These are phyloP conservation scores for Hyperoplus immaculatus DNA, from an alignment of 2,797 vertebrate genomes.

Conservation along the genomic window DNA sequence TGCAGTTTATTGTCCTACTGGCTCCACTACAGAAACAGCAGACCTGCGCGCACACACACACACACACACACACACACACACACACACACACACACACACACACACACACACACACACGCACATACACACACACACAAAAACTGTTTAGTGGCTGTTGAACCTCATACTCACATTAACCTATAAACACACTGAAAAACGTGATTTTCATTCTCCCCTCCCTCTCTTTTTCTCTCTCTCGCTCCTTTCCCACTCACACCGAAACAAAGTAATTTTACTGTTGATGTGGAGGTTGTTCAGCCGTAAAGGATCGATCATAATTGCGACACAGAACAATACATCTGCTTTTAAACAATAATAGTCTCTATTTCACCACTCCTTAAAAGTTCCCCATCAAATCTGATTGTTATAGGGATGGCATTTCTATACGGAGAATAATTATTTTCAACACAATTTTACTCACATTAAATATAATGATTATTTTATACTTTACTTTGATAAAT, in stretches of 20 bases:
- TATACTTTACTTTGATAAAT: constrained; percentile 66
- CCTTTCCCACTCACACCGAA: constrained; percentile 19
- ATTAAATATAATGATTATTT: constrained; percentile 67
- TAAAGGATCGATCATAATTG: constrained; percentile 59
- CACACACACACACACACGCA: constrained; percentile 26
- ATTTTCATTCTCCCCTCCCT: constrained; percentile 35
- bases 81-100: constrained; percentile 26
- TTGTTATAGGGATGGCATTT: constrained; percentile 53
- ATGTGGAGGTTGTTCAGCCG: constrained; percentile 53
- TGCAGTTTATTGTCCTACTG: constrained; percentile 28
- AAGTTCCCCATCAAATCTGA: constrained; percentile 58
- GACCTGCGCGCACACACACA: constrained; percentile 27
- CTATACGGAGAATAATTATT: constrained; percentile 59
- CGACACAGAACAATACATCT: constrained; percentile 60
- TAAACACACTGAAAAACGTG: constrained; percentile 58
- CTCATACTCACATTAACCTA: constrained; percentile 69
- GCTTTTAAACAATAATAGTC: constrained; percentile 54
- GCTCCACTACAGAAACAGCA: constrained; percentile 42
- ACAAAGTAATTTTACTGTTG: constrained; percentile 52
- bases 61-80: constrained; percentile 28
- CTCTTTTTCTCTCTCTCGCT: not conserved
- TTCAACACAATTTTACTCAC: constrained; percentile 46
- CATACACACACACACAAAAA: not conserved
- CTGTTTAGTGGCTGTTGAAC: constrained; percentile 64
- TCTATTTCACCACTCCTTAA: constrained; percentile 60